Percentiles rank a stretch among this genome's conserved stretches.
Conservation (phyloP, 35 echinoderm and acorn worm genomes). For the Heliocidaris erythrogramma region DNA sequence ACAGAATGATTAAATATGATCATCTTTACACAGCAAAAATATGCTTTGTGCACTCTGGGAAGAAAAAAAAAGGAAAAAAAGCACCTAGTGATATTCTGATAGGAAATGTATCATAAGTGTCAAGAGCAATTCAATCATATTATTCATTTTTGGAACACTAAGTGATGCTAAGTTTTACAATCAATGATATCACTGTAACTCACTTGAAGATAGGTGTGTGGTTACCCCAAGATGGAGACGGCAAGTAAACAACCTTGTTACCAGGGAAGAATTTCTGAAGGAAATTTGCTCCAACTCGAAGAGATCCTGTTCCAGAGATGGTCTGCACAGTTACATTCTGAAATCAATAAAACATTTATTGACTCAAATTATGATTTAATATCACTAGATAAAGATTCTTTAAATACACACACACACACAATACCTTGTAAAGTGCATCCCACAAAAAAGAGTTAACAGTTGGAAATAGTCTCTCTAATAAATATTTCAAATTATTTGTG, state of each 20-base stretch:
- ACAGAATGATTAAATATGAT: not conserved
- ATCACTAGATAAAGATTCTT: not conserved
- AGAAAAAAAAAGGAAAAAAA: too few species aligned
- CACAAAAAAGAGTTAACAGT: not conserved
- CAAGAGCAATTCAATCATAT: too few species aligned
- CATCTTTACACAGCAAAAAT: not conserved
- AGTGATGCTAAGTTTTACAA: too few species aligned
- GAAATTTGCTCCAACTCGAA: slow-evolving; percentile 82
- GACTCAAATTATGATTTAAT: not conserved
- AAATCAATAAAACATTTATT: not conserved
- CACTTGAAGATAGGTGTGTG: slow-evolving; percentile 96
- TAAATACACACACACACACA: not conserved
- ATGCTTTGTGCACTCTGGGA: too few species aligned
- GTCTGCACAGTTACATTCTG: slow-evolving; percentile 87
- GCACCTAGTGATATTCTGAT: too few species aligned
- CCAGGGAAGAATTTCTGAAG: slow-evolving; percentile 83
- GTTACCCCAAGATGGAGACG: slow-evolving; percentile 94
- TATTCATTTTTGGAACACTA: too few species aligned
- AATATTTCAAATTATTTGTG: not conserved
- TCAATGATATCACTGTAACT: slow-evolving; percentile 36
- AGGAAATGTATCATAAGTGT: too few species aligned
- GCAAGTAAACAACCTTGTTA: slow-evolving; percentile 70
- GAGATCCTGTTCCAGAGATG: slow-evolving; percentile 87
- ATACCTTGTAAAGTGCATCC: not conserved
- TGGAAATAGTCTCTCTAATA: too few species aligned